phyloP scores from a whole-genome alignment of 1,140 invertebrate genomes.

The Zaprionus nigranus region DNA sequence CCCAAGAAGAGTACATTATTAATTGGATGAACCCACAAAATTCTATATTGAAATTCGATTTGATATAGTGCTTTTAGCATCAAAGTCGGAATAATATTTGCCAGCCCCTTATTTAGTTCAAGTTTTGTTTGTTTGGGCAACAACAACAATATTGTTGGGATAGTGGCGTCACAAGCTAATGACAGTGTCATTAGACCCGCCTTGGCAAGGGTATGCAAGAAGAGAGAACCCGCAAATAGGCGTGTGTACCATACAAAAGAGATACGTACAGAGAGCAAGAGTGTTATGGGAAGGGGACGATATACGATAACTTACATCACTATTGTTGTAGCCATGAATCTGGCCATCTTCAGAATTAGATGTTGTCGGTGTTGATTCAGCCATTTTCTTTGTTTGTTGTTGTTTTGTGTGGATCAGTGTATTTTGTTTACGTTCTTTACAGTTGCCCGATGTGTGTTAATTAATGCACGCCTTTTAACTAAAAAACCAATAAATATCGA shows the following conservation, averaged over 20 bases:
- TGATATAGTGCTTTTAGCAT: neutral
- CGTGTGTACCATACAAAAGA: neutral
- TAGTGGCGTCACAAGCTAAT: neutral
- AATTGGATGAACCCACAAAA: neutral
- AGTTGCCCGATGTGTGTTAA: slow-evolving; percentile 51
- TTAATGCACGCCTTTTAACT: slow-evolving; percentile 61
- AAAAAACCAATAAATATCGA: slow-evolving; percentile 52
- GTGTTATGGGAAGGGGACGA: neutral
- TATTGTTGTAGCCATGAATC: slow-evolving; percentile 76
- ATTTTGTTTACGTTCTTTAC: slow-evolving; percentile 44
- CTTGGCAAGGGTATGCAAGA: neutral
- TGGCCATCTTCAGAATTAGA: slow-evolving; percentile 69
- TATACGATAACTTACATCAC: slow-evolving; percentile 67
- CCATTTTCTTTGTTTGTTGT: slow-evolving; percentile 54
- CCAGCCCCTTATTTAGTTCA: neutral
- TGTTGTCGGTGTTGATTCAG: slow-evolving; percentile 68
- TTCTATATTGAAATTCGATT: slow-evolving; percentile 5
- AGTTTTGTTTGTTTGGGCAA: slow-evolving; percentile 1
- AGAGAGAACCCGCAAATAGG: neutral
- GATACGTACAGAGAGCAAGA: slow-evolving; percentile 2
- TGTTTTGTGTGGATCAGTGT: slow-evolving; percentile 14
- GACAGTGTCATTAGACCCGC: neutral
- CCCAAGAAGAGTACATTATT: slow-evolving; percentile 9
- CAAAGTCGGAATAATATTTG: neutral
- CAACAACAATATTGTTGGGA: neutral